Evolutionary conservation across 2,113 vertebrate genomes (phyloP).

Genomic region (Antennarius striatus): DNA sequence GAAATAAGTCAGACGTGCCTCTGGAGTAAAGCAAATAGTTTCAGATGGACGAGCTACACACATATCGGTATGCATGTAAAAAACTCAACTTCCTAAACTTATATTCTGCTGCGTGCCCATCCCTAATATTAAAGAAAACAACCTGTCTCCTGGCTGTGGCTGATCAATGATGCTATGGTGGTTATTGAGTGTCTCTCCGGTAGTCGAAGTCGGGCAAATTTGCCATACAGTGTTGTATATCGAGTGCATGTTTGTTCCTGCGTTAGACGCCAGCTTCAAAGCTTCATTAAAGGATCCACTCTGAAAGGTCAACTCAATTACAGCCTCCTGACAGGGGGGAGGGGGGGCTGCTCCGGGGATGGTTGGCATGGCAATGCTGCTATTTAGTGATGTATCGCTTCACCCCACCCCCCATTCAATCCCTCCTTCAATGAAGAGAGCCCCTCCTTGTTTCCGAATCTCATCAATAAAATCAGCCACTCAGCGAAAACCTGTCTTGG

Average conservation of each 20-base stretch:
- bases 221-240: slow-evolving; percentile 71
- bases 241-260: slow-evolving; percentile 75
- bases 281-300: slow-evolving; percentile 83
- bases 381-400: slow-evolving; percentile 69
- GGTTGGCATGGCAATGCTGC: slow-evolving; percentile 80
- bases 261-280: slow-evolving; percentile 69
- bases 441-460: slow-evolving; percentile 65
- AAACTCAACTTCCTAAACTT: slow-evolving; percentile 44
- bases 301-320: slow-evolving; percentile 87
- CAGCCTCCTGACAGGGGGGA: slow-evolving; percentile 74
- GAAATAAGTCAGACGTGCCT: slow-evolving; percentile 64
- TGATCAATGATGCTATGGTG: slow-evolving; percentile 68
- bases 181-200: slow-evolving; percentile 70
- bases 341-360: slow-evolving; percentile 47
- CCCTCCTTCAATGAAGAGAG: slow-evolving; percentile 65
- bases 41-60: background rate
- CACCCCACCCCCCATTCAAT: slow-evolving; percentile 23
- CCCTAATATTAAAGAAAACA: slow-evolving; percentile 48
- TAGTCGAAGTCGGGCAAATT: slow-evolving; percentile 65
- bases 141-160: slow-evolving; percentile 43
- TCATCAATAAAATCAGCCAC: slow-evolving; percentile 69
- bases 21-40: slow-evolving; percentile 39
- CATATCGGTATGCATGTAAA: slow-evolving; percentile 13
- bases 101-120: slow-evolving; percentile 12
- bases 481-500: slow-evolving; percentile 20